Evolutionary conservation across 1,140 invertebrate species (phyloP), one percentile per base, ranked within the genome.

Genomic region (Coenobita brevimanus): DNA sequence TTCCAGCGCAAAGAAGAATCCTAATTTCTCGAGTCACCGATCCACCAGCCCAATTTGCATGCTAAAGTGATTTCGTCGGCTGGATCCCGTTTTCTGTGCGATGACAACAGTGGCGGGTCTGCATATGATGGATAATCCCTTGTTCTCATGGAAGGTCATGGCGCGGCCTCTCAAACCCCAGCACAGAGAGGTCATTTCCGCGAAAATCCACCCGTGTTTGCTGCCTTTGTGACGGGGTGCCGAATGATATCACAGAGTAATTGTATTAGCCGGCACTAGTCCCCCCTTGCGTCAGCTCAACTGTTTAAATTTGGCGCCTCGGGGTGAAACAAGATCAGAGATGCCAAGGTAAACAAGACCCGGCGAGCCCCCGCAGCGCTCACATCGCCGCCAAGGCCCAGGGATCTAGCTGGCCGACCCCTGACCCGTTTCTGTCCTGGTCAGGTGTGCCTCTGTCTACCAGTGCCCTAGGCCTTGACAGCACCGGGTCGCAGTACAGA

Each of bases 271-370:
- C 73, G 71, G 82, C 82, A 85, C 82, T 85, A 85, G 82, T 82
- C 69, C 71, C 82, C 30, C 50, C 73, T 83, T 84, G 73, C 75
- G 81, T 89, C 82, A 89, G 81, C 80, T 89, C 80, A 83, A 89
- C 88, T 89, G 88, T 89, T 89, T 89, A 89, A 89, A 89, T 89
- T 89, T 84, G 76, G 88, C 88, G 88, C 81, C 88, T 83, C 82
- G 81, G 82, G 88, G 88, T 87, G 84, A 79, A 87, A 87, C 84
- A 87, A 87, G 84, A 87, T 87, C 84, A 87, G 84, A 71, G 76
- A 81, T 87, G 84, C 84, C 84, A 87, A 87, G 64, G 84, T 80
- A 87, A 87, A 81, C 84, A 81, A 43, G 30, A 38, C 36, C 60
- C 54, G 13, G 27, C 38, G 21, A 21, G 27, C 57, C 78, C 38